A percentile compares a stretch with the other conserved stretches of the same genome.
phyloP scores from a whole-genome alignment of 2,888 invertebrate species.

The Steinernema scapterisci region DNA sequence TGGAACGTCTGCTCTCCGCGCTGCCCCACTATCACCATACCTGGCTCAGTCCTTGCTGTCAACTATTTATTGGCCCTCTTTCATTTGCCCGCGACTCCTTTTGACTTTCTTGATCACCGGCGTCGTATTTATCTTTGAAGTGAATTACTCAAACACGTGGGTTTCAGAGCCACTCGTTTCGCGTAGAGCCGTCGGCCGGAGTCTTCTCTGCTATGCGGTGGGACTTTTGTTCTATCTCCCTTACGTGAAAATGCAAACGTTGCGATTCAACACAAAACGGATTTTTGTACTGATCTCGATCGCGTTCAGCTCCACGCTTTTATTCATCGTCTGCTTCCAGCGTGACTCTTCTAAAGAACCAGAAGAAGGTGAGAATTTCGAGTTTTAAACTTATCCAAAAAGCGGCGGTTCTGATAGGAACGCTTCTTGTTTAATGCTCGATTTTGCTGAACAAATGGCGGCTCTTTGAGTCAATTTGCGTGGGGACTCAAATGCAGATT shows the following conservation, averaged over 20 bases:
- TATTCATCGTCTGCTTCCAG: slow-evolving; percentile 48
- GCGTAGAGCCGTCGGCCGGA: neutral
- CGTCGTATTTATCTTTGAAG: no score
- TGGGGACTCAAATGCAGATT: slow-evolving; percentile 4
- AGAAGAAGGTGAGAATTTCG: slow-evolving; percentile 17
- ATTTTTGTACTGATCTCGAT: slow-evolving; percentile 58
- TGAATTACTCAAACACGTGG: neutral
- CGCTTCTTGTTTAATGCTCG: slow-evolving; percentile 8
- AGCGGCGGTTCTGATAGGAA: neutral
- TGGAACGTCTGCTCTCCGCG: no score
- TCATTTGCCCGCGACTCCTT: neutral
- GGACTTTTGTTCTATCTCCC: neutral
- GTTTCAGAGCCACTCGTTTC: neutral
- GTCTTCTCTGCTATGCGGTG: slow-evolving; percentile 18
- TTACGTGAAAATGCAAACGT: slow-evolving; percentile 44
- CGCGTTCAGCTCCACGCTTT: slow-evolving; percentile 59
- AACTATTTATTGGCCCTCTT: neutral
- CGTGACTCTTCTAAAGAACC: slow-evolving; percentile 10
- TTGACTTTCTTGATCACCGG: no score
- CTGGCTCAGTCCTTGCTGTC: no score
- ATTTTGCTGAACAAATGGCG: neutral
- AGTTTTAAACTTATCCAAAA: neutral
- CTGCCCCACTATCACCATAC: no score
- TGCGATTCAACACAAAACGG: slow-evolving; percentile 62
- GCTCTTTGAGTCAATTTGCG: slow-evolving; percentile 14